Evolutionary conservation across 2,113 vertebrate species (phyloP).

Genomic region (Tachycineta bicolor): DNA sequence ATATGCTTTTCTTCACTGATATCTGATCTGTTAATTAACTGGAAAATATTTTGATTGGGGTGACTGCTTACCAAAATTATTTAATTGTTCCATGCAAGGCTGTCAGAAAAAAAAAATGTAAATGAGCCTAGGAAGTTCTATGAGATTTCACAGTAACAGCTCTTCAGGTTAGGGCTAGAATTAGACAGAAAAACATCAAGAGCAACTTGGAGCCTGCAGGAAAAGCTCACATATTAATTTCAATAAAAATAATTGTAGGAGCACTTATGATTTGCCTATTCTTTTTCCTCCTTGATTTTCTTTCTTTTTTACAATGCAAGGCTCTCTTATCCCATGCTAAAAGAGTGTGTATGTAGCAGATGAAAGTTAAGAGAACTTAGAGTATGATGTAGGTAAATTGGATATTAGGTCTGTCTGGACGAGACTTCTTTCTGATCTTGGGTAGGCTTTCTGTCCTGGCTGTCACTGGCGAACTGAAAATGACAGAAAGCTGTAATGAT

Average conservation of each 20-base stretch:
- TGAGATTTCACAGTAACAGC: slow-evolving; percentile 21
- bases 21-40: slow-evolving; percentile 66
- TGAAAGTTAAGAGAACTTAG: background rate
- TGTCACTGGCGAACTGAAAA: background rate
- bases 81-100: slow-evolving; percentile 50
- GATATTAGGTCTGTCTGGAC: background rate
- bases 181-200: background rate
- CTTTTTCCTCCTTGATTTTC: background rate
- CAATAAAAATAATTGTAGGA: background rate
- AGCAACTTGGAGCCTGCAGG: background rate
- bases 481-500: background rate
- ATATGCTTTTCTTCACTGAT: slow-evolving; percentile 59
- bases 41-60: slow-evolving; percentile 68
- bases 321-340: background rate
- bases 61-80: slow-evolving; percentile 69
- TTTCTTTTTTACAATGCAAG: background rate
- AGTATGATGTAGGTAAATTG: background rate
- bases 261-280: background rate
- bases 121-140: slow-evolving; percentile 19
- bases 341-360: background rate
- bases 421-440: background rate
- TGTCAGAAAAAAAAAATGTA: slow-evolving; percentile 36
- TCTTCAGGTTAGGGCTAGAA: background rate
- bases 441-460: background rate
- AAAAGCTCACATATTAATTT: background rate